Conservation (phyloP, 2,113 vertebrate genomes). For the Pseudorhombus dupliciocellatus region DNA sequence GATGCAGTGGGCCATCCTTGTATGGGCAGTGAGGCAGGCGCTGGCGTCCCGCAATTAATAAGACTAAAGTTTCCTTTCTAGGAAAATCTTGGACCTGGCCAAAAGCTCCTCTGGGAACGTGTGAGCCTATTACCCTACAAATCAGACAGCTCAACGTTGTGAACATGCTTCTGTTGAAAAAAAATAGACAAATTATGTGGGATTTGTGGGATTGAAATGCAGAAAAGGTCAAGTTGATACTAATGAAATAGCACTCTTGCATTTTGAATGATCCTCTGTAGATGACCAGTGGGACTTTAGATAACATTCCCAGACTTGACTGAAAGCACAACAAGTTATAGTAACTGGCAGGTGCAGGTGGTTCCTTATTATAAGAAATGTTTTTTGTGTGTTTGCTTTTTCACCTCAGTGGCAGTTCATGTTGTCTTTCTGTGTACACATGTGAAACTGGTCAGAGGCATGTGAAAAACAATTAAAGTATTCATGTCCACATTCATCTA, state of each 20-base stretch:
- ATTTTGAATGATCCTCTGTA: no score
- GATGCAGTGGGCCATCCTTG: slow-evolving; percentile 60
- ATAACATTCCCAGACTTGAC: no score
- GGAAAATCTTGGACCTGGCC: slow-evolving; percentile 38
- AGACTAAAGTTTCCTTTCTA: slow-evolving; percentile 56
- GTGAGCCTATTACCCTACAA: neutral
- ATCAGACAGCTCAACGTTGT: neutral
- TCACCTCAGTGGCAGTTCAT: no score
- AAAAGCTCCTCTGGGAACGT: slow-evolving; percentile 4
- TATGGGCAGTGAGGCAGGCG: slow-evolving; percentile 68
- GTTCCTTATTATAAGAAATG: no score
- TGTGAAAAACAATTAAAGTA: neutral
- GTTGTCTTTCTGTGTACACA: no score
- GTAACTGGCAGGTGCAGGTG: no score
- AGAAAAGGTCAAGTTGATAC: no score
- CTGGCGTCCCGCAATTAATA: slow-evolving; percentile 23
- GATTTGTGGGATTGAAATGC: neutral
- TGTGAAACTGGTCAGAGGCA: slow-evolving; percentile 1
- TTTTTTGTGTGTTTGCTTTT: no score
- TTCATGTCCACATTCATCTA: neutral
- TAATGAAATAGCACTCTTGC: no score
- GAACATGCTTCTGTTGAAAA: neutral
- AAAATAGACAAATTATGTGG: neutral
- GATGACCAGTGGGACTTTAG: no score
- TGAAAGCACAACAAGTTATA: no score